Evolutionary conservation across 2,888 invertebrate genomes (phyloP), one percentile per base, ranked within the genome.

Genomic region (Oeneis ivallda): DNA sequence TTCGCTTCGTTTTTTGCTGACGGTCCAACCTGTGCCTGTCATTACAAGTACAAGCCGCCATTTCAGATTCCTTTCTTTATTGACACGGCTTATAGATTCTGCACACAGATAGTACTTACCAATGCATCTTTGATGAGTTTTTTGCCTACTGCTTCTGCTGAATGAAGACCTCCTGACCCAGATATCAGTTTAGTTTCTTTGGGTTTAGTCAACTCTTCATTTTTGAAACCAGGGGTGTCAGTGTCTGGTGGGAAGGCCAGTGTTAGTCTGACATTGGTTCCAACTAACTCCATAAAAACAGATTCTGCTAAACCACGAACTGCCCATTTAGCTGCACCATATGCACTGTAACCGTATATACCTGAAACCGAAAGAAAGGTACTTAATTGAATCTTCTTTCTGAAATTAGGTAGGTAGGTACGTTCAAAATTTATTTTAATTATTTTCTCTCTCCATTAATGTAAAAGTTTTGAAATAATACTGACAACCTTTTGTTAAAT

Each of bases 261-360:
- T 2, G 98, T 98, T 0, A 99, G 94, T 13, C 94, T 93, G 0
- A 99, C 93, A 67, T 96, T 95, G 74, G 96, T 95, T 0, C 96
- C 96, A 47, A 94, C 93, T 49, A 97, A 93, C 92, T 99, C 99
- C 98, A 98, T 98, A 52, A 95, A 94, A n/a, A 99, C 89, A 32
- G 97, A 94, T 85, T 99, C 99, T 10, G 99, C 98, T 74, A 99
- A 92, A 0, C 99, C 99, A 67, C 98, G 93, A 0, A 99, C 90
- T 0, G 98, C 99, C 94, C 97, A 99, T 92, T 99, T 99, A 5
- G 97, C 95, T 49, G 96, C 95, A 65, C 97, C 95, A 84, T 99
- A 99, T 0, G 97, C 96, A 57, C 97, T 95, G 82, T 96, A 97
- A 0, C 99, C 99, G 87, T 95, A 99, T 75, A 99, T 93, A 54